A percentile compares a stretch with the other conserved stretches of the same genome.
These are phyloP conservation scores for Drosophila yooni DNA, from an alignment of 2,888 invertebrate species.

Conservation along the genomic window DNA sequence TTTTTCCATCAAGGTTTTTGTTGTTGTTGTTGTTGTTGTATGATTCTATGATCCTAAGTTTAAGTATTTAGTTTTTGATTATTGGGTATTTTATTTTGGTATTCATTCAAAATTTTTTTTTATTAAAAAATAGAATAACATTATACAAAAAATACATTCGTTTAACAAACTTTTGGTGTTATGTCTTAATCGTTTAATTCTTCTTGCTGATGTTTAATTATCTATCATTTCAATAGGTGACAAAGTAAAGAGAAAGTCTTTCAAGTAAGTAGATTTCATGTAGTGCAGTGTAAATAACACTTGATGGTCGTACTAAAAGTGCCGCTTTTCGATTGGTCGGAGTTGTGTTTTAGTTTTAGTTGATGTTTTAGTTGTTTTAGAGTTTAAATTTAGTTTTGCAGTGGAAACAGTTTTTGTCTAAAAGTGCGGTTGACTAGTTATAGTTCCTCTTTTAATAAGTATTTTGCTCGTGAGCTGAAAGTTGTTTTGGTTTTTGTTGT, in stretches of 20 bases:
- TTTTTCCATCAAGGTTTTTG: constrained; percentile 46
- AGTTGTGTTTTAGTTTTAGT: constrained; percentile 50
- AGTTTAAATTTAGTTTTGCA: constrained; percentile 20
- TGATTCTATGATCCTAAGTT: constrained; percentile 19
- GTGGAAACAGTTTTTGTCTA: constrained; percentile 16
- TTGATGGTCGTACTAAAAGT: constrained; percentile 71
- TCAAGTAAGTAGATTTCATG: constrained; percentile 64
- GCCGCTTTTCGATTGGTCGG: constrained; percentile 77
- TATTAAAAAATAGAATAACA: constrained; percentile 74
- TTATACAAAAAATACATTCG: constrained; percentile 75
- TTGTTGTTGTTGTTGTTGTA: constrained; percentile 22
- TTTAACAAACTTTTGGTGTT: constrained; percentile 67
- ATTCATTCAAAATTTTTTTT: constrained; percentile 45
- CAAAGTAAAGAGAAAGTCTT: constrained; percentile 74
- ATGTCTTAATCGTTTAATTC: constrained; percentile 47
- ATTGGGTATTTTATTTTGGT: constrained; percentile 29
- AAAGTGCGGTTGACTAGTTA: constrained; percentile 60
- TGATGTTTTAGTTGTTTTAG: constrained; percentile 15
- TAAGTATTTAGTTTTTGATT: constrained; percentile 39
- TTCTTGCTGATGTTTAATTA: constrained; percentile 12
- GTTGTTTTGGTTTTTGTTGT: constrained; percentile 20
- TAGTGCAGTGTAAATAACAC: constrained; percentile 68
- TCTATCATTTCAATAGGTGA: constrained; percentile 54
- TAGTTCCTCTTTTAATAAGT: constrained; percentile 30
- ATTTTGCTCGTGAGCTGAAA: constrained; percentile 21